phyloP scores from a whole-genome alignment of 30 jellyfish, hydroid and myxozoan genomes.

The Phacellophora camtschatica region DNA sequence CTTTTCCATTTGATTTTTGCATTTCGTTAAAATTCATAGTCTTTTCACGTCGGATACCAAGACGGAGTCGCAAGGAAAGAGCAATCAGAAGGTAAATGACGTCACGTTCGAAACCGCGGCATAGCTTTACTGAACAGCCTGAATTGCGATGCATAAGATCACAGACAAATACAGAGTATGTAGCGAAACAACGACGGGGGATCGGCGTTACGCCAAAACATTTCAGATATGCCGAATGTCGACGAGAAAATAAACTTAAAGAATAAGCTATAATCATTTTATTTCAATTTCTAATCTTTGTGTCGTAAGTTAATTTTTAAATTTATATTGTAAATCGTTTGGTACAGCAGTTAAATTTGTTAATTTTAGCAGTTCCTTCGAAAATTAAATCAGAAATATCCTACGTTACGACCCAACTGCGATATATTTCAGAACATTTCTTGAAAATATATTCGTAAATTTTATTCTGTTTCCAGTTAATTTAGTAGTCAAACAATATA shows the following conservation, averaged over 20 bases:
- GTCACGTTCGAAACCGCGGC: conserved; percentile 24
- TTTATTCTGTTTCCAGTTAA: no score
- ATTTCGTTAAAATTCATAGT: neutral
- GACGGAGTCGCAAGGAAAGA: conserved; percentile 10
- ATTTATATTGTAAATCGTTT: no score
- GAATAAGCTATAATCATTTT: no score
- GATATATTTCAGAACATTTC: no score
- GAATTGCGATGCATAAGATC: conserved; percentile 68
- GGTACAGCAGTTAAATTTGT: no score
- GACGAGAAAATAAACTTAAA: neutral
- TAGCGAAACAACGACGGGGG: conserved; percentile 43
- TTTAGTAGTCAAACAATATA: no score
- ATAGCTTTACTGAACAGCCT: neutral
- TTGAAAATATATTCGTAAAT: no score
- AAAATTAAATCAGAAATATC: no score
- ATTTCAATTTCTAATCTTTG: no score
- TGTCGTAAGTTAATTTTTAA: no score
- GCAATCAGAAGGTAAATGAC: conserved; percentile 32
- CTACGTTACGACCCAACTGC: no score
- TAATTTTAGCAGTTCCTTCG: no score
- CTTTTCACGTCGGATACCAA: conserved; percentile 6
- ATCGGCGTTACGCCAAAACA: neutral
- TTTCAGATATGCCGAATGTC: conserved; percentile 8
- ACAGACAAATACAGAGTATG: conserved; percentile 34
- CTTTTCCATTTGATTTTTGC: neutral